phyloP scores from a whole-genome alignment of 1,140 invertebrate genomes.

The Drosophila watanabei region DNA sequence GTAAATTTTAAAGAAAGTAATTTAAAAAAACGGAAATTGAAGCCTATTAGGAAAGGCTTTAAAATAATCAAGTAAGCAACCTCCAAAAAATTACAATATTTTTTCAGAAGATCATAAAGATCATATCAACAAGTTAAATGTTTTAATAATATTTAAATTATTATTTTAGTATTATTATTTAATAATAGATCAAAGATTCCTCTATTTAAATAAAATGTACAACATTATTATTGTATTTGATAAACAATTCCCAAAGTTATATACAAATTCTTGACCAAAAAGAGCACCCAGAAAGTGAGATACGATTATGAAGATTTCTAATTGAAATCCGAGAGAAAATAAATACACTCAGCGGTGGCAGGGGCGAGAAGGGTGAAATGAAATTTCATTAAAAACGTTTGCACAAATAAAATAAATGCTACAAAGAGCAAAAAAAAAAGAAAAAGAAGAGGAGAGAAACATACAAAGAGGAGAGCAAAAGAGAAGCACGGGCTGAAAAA shows the following conservation, averaged over 20 bases:
- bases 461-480: constrained; percentile 17
- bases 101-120: no score
- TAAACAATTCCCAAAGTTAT: neutral
- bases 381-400: constrained; percentile 81
- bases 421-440: constrained; percentile 60
- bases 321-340: constrained; percentile 68
- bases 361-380: constrained; percentile 46
- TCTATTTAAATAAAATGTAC: neutral
- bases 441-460: constrained; percentile 16
- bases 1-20: neutral
- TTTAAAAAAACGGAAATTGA: neutral
- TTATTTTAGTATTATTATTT: neutral
- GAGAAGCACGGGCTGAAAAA: constrained; percentile 42
- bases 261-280: constrained; percentile 22
- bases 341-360: constrained; percentile 29
- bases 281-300: constrained; percentile 37
- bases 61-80: no score
- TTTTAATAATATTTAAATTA: neutral
- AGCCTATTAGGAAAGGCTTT: neutral
- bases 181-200: neutral
- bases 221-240: neutral
- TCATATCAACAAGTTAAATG: neutral
- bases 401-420: constrained; percentile 80
- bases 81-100: no score
- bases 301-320: constrained; percentile 76